phyloP scores from a whole-genome alignment of 2,888 invertebrate species.

The Drosophila vallismaia region DNA sequence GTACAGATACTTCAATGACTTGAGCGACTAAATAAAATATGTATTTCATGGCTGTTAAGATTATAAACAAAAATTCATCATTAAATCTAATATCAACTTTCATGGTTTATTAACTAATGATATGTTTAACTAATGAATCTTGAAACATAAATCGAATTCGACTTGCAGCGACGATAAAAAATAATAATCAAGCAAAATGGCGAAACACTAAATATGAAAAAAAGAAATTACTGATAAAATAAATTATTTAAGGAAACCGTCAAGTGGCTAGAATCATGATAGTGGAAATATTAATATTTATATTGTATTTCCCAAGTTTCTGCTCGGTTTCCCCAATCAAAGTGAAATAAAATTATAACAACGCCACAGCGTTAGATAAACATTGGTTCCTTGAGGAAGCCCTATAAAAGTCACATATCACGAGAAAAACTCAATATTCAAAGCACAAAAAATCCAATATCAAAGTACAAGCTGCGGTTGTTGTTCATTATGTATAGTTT shows the following conservation, averaged over 20 bases:
- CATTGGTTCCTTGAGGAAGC: slow-evolving; percentile 6
- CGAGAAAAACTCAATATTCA: slow-evolving; percentile 18
- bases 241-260: slow-evolving; percentile 8
- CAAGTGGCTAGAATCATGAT: neutral
- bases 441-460: slow-evolving; percentile 4
- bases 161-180: slow-evolving; percentile 24
- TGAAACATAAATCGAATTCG: slow-evolving; percentile 19
- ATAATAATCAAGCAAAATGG: slow-evolving; percentile 14
- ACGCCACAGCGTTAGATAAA: neutral
- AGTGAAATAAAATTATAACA: slow-evolving; percentile 6
- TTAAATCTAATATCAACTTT: slow-evolving; percentile 48
- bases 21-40: slow-evolving; percentile 38
- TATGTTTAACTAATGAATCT: slow-evolving; percentile 49
- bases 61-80: slow-evolving; percentile 38
- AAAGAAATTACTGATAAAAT: slow-evolving; percentile 6
- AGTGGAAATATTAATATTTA: neutral
- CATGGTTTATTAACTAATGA: slow-evolving; percentile 57
- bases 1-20: slow-evolving; percentile 5
- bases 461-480: slow-evolving; percentile 33
- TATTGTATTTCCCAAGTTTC: neutral
- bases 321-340: neutral
- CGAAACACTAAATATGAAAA: slow-evolving; percentile 1
- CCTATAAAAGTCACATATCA: slow-evolving; percentile 18
- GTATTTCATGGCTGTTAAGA: slow-evolving; percentile 48
- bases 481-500: neutral